A percentile compares a stretch with the other conserved stretches of the same genome.
Evolutionary conservation across 2,113 vertebrate genomes (phyloP).

Genomic region (Lophius piscatorius): DNA sequence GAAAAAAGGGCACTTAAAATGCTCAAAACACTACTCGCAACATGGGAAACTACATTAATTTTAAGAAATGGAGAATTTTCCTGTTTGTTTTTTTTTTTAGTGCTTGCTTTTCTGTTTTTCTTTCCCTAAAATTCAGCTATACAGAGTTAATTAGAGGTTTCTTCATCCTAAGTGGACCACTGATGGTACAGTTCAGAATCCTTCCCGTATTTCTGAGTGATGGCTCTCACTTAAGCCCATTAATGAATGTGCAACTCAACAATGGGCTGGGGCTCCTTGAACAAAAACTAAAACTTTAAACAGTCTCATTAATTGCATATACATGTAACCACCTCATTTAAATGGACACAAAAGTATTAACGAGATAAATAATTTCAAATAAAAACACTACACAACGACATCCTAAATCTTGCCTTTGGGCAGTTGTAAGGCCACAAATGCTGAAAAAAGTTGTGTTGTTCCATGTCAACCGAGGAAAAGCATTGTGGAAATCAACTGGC

Average conservation of each 20-base stretch:
- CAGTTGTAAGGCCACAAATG: constrained; percentile 68
- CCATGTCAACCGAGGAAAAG: constrained; percentile 51
- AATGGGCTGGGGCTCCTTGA: not conserved
- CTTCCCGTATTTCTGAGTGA: constrained; percentile 32
- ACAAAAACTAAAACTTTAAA: constrained; percentile 23
- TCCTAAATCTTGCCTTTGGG: constrained; percentile 47
- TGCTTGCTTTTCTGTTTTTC: constrained; percentile 15
- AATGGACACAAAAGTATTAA: constrained; percentile 39
- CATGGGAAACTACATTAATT: not conserved
- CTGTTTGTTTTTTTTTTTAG: constrained; percentile 13
- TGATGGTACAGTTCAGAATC: constrained; percentile 8
- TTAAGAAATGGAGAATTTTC: constrained; percentile 11
- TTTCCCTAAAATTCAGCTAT: not conserved
- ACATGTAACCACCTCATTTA: constrained; percentile 39
- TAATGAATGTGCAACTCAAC: constrained; percentile 10
- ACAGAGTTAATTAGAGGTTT: not conserved
- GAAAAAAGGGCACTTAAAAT: constrained; percentile 36
- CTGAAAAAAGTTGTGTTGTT: constrained; percentile 44
- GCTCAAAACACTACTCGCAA: not conserved
- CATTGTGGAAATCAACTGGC: constrained; percentile 49
- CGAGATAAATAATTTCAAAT: constrained; percentile 56
- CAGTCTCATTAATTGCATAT: constrained; percentile 61
- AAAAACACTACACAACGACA: constrained; percentile 36
- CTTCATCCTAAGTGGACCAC: not conserved
- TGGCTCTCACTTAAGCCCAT: constrained; percentile 13